Conservation (phyloP, 2,113 vertebrate species). For the Suricata suricatta region DNA sequence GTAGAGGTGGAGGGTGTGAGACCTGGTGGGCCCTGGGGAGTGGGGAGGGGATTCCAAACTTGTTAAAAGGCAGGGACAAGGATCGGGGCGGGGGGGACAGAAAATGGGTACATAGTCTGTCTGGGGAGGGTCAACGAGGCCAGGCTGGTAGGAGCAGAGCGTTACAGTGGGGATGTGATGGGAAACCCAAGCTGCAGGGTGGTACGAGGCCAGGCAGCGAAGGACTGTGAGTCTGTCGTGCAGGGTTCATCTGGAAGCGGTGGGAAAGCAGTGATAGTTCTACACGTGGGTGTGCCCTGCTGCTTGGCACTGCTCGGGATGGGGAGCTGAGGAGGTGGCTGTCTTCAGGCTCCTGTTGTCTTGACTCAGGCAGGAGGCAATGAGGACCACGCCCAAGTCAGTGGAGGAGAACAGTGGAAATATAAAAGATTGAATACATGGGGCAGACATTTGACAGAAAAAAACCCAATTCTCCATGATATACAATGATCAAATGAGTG, state of each 20-base stretch:
- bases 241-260: background rate
- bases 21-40: background rate
- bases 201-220: background rate
- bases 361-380: background rate
- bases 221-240: background rate
- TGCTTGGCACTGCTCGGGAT: background rate
- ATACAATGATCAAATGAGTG: background rate
- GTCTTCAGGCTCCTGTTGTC: background rate
- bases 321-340: background rate
- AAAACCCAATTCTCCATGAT: background rate
- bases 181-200: background rate
- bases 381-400: background rate
- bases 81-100: background rate
- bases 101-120: background rate
- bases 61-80: background rate
- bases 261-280: background rate
- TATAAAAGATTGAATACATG: background rate
- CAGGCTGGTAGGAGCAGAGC: background rate
- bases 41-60: background rate
- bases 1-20: background rate
- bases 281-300: rapidly evolving
- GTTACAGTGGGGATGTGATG: background rate
- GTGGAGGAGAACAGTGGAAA: background rate
- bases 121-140: background rate
- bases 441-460: background rate